Evolutionary conservation across 1,140 invertebrate species (phyloP).

Genomic region (Eubasilissa regina): DNA sequence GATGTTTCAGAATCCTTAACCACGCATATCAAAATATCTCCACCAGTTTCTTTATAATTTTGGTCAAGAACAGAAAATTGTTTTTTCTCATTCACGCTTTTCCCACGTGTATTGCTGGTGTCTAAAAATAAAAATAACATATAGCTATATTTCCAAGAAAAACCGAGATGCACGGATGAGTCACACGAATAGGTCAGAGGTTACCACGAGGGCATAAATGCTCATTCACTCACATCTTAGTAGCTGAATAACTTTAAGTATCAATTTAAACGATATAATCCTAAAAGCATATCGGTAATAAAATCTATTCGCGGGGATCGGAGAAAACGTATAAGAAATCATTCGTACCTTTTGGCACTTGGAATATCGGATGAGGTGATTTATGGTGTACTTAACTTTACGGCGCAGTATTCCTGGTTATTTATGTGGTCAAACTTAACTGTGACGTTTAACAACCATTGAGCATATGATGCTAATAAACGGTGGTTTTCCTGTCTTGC

Average conservation of each 20-base stretch:
- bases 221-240: too few relatives aligned
- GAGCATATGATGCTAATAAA: conserved; percentile 4
- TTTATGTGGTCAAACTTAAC: conserved; percentile 23
- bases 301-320: conserved; percentile 8
- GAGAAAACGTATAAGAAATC: background rate
- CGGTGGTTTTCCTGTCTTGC: background rate
- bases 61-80: too few relatives aligned
- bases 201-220: too few relatives aligned
- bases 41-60: too few relatives aligned
- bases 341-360: conserved; percentile 3
- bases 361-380: background rate
- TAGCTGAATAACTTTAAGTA: background rate
- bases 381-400: background rate
- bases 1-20: too few relatives aligned
- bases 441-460: conserved; percentile 14
- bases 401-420: background rate
- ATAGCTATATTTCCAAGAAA: too few relatives aligned
- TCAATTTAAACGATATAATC: conserved; percentile 21
- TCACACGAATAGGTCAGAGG: too few relatives aligned
- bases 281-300: conserved; percentile 17
- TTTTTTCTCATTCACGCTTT: too few relatives aligned
- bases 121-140: too few relatives aligned
- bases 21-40: too few relatives aligned
- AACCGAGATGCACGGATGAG: too few relatives aligned
- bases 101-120: too few relatives aligned